Evolutionary conservation across 2,888 invertebrate genomes (phyloP), one percentile per base, ranked within the genome.

Genomic region (Archaeoteleia sp.): DNA sequence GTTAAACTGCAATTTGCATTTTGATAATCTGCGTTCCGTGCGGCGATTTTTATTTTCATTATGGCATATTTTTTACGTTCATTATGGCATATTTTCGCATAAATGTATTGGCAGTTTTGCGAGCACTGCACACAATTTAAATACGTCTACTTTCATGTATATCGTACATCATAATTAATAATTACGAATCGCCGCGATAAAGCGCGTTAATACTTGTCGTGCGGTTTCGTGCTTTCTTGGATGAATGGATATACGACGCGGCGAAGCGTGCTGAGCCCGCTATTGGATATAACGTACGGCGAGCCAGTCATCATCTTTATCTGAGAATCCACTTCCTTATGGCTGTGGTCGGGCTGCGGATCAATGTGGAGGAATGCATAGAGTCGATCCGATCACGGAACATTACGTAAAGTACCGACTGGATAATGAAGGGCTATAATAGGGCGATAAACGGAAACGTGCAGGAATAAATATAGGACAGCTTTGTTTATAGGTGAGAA

Each of bases 301-400:
- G 8, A 45, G 32, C 35, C 29, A 27, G 29, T 14, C 51, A 23
- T 40, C 51, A 40, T 30, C 51, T 40, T 51, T 51, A 40, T 51
- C 51, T 29, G 29, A n/a, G 12, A 14, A 53, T 53, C 35, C 54
- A 40, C 54, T 54, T 54, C 54, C 54, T 54, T 54, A 54, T 54
- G 43, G 42, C 34, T 23, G 29, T 27, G 43, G 14, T 9, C 43
- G 17, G 27, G 8, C 2, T 43, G 30, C 12, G 42, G 39, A 51
- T 51, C 51, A 39, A 39, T 39, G 51, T 15, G 29, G 10, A n/a
- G 25, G 32, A 35, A 30, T 42, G 42, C 51, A 43, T 13, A 27
- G 13, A 42, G 27, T 54, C 25, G 15, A 43, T 43, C 29, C 43
- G 27, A 43, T 43, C 43, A 29, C 43, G n/a, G n/a, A 12, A 34